Conservation (phyloP, 2,113 vertebrate species). For the Eulacestoma nigropectus region DNA sequence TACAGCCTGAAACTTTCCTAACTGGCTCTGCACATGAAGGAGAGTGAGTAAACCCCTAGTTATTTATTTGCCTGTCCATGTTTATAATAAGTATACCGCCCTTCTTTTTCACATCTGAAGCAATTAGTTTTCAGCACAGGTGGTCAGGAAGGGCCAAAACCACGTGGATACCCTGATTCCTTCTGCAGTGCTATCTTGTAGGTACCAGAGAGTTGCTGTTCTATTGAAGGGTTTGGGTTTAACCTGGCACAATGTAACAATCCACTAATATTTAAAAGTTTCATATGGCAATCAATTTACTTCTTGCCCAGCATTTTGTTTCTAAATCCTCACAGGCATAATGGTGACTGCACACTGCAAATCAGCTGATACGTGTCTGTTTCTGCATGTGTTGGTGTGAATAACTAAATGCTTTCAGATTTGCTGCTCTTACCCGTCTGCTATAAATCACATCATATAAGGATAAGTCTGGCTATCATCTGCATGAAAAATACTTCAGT, state of each 20-base stretch:
- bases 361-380: fast-evolving
- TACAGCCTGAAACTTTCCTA: neutral
- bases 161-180: neutral
- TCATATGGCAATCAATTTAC: neutral
- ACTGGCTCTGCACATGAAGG: neutral
- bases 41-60: neutral
- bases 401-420: neutral
- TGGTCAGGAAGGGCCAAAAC: neutral
- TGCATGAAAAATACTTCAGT: neutral
- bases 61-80: neutral
- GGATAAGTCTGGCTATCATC: neutral
- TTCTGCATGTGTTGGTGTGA: neutral
- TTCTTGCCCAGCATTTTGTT: neutral
- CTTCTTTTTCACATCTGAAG: neutral
- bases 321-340: neutral
- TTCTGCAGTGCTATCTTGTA: neutral
- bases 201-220: neutral
- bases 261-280: neutral
- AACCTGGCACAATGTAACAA: neutral
- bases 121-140: neutral
- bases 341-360: neutral
- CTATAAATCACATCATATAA: neutral
- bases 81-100: neutral
- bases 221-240: neutral
- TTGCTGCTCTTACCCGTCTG: neutral